Percentiles rank a stretch among this genome's conserved stretches.
phyloP scores from a whole-genome alignment of 1,140 invertebrate species.

The Idris sp. region DNA sequence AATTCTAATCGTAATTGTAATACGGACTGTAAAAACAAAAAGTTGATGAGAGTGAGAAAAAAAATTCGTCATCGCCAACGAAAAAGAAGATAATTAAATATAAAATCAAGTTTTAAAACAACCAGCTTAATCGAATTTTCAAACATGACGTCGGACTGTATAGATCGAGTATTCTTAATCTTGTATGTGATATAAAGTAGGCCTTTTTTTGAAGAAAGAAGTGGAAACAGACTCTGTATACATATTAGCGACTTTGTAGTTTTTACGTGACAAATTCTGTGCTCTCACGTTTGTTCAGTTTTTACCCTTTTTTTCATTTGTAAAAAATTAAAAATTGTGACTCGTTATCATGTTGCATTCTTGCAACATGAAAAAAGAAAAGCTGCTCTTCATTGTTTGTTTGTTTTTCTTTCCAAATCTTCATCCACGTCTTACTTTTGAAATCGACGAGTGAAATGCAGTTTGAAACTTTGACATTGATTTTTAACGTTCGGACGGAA shows the following conservation, averaged over 20 bases:
- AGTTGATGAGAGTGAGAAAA: conserved; percentile 6
- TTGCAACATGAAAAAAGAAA: too few relatives aligned
- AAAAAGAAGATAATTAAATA: conserved; percentile 23
- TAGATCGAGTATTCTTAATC: conserved; percentile 68
- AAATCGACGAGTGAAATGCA: background rate
- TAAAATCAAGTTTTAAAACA: conserved; percentile 12
- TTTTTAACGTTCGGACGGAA: conserved; percentile 8
- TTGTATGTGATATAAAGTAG: conserved; percentile 74
- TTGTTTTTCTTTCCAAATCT: conserved; percentile 12
- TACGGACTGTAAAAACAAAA: conserved; percentile 20
- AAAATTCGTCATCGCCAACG: conserved; percentile 39
- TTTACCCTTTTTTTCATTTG: conserved; percentile 10
- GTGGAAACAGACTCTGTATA: conserved; percentile 52
- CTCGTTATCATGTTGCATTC: conserved; percentile 14
- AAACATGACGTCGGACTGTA: conserved; percentile 54
- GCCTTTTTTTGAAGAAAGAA: conserved; percentile 67
- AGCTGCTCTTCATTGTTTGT: conserved; percentile 42
- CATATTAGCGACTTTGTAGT: conserved; percentile 53
- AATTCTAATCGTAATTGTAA: conserved; percentile 45
- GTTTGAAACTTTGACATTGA: conserved; percentile 10
- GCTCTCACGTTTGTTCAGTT: conserved; percentile 9
- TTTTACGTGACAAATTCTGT: conserved; percentile 42
- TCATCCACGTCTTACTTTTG: background rate
- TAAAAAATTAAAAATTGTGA: conserved; percentile 4
- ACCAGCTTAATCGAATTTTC: conserved; percentile 12